Percentiles rank a stretch among this genome's conserved stretches.
Conservation (phyloP, 1,140 invertebrate species). For the Gryon sp. region DNA sequence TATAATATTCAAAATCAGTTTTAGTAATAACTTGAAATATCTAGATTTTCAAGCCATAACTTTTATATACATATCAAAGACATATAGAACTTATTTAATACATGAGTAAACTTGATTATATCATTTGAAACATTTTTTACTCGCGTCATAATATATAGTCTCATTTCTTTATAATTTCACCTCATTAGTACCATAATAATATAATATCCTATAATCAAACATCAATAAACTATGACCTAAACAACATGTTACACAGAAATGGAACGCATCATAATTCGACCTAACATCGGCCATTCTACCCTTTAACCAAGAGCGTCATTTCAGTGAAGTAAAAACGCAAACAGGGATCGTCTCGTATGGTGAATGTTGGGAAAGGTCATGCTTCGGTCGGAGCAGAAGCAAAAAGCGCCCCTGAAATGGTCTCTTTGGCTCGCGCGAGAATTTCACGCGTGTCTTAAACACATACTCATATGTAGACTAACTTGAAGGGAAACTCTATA, state of each 20-base stretch:
- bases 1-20: too few species aligned
- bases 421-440: constrained; percentile 63
- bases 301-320: too few species aligned
- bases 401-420: constrained; percentile 76
- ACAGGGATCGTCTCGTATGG: constrained; percentile 47
- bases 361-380: constrained; percentile 72
- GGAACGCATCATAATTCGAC: not conserved
- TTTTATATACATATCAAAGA: too few species aligned
- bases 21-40: too few species aligned
- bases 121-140: too few species aligned
- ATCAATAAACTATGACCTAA: constrained; percentile 12
- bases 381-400: constrained; percentile 65
- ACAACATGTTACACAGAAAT: constrained; percentile 13
- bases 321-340: constrained; percentile 57
- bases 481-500: constrained; percentile 42
- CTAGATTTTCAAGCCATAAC: too few species aligned
- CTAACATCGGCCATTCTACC: too few species aligned
- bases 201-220: constrained; percentile 25
- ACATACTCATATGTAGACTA: constrained; percentile 54
- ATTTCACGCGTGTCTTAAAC: constrained; percentile 62
- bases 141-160: too few species aligned
- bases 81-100: too few species aligned
- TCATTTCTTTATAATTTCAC: too few species aligned
- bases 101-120: too few species aligned
- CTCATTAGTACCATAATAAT: constrained; percentile 4